Conservation (phyloP, 2,797 vertebrate genomes). For the Neoniphon sammara region DNA sequence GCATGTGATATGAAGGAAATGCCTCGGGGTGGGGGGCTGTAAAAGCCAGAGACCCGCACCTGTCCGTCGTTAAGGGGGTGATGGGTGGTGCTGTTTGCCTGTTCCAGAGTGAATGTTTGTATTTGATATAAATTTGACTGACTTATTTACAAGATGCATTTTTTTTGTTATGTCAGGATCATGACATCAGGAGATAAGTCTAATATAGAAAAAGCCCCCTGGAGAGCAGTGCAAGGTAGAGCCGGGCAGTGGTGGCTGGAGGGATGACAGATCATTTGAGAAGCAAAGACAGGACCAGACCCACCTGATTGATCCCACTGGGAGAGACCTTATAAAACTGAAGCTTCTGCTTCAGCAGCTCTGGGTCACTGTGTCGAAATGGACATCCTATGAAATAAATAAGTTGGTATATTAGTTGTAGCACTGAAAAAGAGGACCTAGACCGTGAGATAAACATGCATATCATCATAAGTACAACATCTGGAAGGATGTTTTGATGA, state of each 20-base stretch:
- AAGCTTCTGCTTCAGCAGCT: slow-evolving; percentile 95
- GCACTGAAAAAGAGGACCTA: slow-evolving; percentile 1
- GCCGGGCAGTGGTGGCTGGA: background rate
- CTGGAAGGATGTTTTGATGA: background rate
- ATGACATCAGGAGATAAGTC: background rate
- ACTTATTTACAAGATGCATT: background rate
- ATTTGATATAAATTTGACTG: background rate
- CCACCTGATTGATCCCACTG: slow-evolving; percentile 86
- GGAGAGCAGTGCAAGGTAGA: background rate
- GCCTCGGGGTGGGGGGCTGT: background rate
- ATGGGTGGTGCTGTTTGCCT: background rate
- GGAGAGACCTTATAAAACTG: slow-evolving; percentile 91
- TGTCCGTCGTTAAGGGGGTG: background rate
- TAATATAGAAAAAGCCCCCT: background rate
- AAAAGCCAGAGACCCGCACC: background rate
- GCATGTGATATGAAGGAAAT: background rate
- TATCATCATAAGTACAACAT: background rate
- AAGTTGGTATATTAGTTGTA: background rate
- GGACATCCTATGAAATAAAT: slow-evolving; percentile 88
- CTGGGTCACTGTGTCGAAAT: slow-evolving; percentile 94
- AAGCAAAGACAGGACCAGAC: slow-evolving; percentile 27
- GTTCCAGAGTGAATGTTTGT: background rate
- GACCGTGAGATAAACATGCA: slow-evolving; percentile 54
- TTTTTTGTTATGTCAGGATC: background rate
- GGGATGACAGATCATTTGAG: background rate